phyloP scores from a whole-genome alignment of 2,113 vertebrate genomes.

The Promerops cafer region DNA sequence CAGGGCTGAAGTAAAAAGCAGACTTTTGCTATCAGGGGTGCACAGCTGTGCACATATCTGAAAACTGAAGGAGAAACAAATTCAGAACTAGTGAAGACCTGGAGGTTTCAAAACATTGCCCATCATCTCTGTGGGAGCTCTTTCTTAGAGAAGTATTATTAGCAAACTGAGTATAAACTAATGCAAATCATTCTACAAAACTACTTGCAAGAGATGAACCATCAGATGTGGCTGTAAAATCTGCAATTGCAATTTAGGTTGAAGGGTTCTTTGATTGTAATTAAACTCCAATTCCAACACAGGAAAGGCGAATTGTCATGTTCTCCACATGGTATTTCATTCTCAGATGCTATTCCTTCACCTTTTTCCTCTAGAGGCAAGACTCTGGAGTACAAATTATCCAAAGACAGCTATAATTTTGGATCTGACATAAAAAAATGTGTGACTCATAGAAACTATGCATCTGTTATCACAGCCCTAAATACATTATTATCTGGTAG shows the following conservation, averaged over 20 bases:
- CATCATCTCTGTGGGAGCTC: background rate
- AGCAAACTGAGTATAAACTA: background rate
- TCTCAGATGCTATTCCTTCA: conserved; percentile 16
- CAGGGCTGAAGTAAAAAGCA: background rate
- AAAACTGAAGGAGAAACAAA: background rate
- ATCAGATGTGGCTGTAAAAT: background rate
- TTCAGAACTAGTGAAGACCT: background rate
- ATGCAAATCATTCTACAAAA: background rate
- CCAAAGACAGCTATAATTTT: conserved; percentile 15
- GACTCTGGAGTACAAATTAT: background rate
- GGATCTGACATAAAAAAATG: conserved; percentile 17
- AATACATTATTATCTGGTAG: background rate
- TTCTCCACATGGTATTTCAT: background rate
- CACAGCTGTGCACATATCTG: background rate
- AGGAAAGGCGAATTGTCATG: background rate
- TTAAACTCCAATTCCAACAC: background rate
- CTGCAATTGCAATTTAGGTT: background rate
- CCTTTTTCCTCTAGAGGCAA: background rate
- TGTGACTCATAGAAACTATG: background rate
- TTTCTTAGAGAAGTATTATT: background rate
- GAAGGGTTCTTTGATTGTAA: conserved; percentile 14
- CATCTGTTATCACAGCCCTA: conserved; percentile 14
- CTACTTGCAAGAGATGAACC: background rate
- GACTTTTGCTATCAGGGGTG: background rate
- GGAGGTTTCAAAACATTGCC: background rate